Base-by-base conservation (phyloP, 2,113 vertebrate species). In the Myiozetetes cayanensis region DNA sequence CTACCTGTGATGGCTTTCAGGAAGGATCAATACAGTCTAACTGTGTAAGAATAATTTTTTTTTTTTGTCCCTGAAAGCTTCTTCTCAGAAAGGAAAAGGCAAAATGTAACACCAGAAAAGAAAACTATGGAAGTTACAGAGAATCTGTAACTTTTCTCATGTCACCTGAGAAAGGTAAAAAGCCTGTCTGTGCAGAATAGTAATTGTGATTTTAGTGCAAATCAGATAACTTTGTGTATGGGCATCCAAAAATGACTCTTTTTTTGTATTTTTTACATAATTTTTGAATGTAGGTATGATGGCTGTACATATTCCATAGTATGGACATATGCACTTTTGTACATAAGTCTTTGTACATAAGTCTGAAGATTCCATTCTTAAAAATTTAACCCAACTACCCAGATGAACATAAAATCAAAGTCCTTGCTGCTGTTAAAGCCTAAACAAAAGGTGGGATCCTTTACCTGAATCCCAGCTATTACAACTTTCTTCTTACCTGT, bases 311-410 rank as follows among this genome's bases (percentile, higher is more conserved):
- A 61, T 13, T 65, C 5, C 50, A 5, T n/a, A 49, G 12, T 6
- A 24, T 9, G 33, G 35, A 79, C 12, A 68, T 11, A 46, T 3
- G 2, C 1, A 39, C 33, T 65, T 61, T 33, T 28, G 4, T 43
- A 47, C 11, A 13, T 17, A 67, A 49, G 66, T 13, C 15, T n/a
- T 50, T 31, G 19, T 44, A 25, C 8, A 24, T 46, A 24, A 3
- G 5, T 81, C 37, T 74, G 52, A 68, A 52, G 8, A 39, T 2
- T 49, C 16, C 8, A 7, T 49, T 82, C 22, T 53, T 22, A 14
- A 71, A 78, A 85, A 56, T 31, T 44, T 41, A 7, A 47, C 43
- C 0, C 0, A 75, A 55, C 11, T 25, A 47, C 14, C 3, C 7
- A 47, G 7, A 72, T 4, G 2, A 16, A 79, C 1, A 2, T 44